Base-by-base conservation (phyloP, 2,888 invertebrate genomes). In the Luffia ferchaultella region DNA sequence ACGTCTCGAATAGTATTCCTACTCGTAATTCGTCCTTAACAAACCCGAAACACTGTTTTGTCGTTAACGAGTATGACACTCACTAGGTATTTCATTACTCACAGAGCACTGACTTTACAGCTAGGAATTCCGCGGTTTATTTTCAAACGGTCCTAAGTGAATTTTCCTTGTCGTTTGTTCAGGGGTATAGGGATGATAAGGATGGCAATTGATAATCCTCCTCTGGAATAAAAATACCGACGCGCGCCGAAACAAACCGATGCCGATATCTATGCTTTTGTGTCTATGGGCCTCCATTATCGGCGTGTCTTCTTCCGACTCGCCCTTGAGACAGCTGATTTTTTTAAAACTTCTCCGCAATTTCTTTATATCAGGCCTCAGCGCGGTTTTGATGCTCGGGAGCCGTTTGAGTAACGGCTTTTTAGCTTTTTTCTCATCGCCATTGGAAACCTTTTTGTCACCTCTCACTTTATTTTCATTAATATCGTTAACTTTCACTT, bases 121-220 rank as follows among this genome's bases (percentile, higher is more conserved):
- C 18, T 43, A 18, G 15, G 17, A 44, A 16, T 50, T 41, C 30
- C 3, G 12, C 18, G 20, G 16, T 45, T 50, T 50, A 47, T 69
- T 71, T 47, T 74, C 67, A 47, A 77, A 72, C 42, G 59, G 54
- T 50, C 65, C 63, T 20, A 76, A 55, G 53, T 71, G 62, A 30
- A 83, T 71, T 64, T 80, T 82, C 58, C 83, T 70, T 5, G 78
- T 70, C 0, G 73, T 74, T 58, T 78, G 78, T 49, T 67, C 67
- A 7, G 83, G 83, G 16, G 78, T 79, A 53, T 66, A 83, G 1
- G 83, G 83, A 52, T 83, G 83, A 55, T 79, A 83, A 0, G 83
- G 83, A 57, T 83, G 83, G 30, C 73, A 65, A 52, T 76, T 76
- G 30, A 77, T 75, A 1, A 78, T 72, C 54, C 69, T 67, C 53